Base-by-base conservation (phyloP, 2,113 vertebrate genomes). In the Seriola rivoliana region DNA sequence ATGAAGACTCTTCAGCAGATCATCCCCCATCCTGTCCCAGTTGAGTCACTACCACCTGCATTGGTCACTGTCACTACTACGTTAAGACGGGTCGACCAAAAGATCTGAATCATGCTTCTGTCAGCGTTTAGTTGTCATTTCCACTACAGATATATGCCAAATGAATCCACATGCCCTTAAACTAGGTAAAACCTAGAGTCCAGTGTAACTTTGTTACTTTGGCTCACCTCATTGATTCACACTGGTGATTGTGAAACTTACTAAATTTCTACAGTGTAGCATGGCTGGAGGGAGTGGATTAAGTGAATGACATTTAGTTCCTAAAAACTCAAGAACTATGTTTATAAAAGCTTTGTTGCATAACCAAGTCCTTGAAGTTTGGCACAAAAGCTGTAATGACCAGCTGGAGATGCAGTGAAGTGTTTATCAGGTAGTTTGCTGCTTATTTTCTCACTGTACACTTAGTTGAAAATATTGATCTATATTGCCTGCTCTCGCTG, bases 41-140 rank as follows among this genome's bases (percentile, higher is more conserved):
- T 5, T 89, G 84, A 91, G 62, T 89, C 76, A 81, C 68, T 7
- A 44, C 40, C 68, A 59, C 62, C 88, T 80, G 72, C 42, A 58
- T 6, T 55, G 62, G 59, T 38, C 42, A 11, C 44, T 60, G 59
- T 63, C 60, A 29, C 12, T 64, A 29, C 1, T 60, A 48, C 4
- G 16, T 68, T 46, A 63, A 29, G 48, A 38, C 68, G 62, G 40
- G 42, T 85, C 38, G 19, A 57, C 23, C 17, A 57, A 50, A 52
- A 78, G 13, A 50, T 62, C 44, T 25, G 52, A 76, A 34, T 87
- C 64, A 74, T 70, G 55, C 42, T 44, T 65, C 55, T 70, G 46
- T 50, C 40, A 36, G 52, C 64, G 17, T 80, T 71, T 32, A 16
- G 13, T 57, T 59, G 10, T 21, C 17, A 44, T 64, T 19, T 74